Base-by-base conservation (phyloP, 2,113 vertebrate species). In the Synchiropus splendidus region DNA sequence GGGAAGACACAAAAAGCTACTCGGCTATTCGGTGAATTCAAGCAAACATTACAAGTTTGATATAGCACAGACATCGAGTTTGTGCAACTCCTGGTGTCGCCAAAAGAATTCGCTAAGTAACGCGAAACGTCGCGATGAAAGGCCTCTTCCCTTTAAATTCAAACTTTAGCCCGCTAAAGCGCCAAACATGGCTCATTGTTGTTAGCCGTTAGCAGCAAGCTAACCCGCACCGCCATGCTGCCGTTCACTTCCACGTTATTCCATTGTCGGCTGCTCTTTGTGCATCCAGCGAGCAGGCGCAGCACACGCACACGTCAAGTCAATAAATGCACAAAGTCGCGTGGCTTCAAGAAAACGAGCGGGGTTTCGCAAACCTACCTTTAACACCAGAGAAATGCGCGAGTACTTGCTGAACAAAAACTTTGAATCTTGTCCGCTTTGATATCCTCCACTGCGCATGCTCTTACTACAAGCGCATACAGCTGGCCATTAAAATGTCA, bases 331-430 rank as follows among this genome's bases (percentile, higher is more conserved):
- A 14, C 2, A 12, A 9, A 44, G n/a, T 4, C 11, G 5, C 6
- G 2, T 3, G 9, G 5, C 6, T 10, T 14, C 10, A 1, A 45
- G 32, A 15, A 34, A 38, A 41, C 1, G 2, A 0, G 21, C 16
- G 14, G 10, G 10, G 43, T 15, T 3, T 3, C 1, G 38, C 6
- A 27, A 45, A 42, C 27, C 31, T 36, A 33, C 31, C 43, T 36
- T 36, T 4, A 30, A 18, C 6, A 17, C 2, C 31, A 39, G 45
- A 61, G 17, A 74, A 68, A 64, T 61, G 78, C 61, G 18, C 54
- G 42, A 16, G 42, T 27, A 78, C 83, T 87, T 83, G 86, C 86
- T 64, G 77, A 69, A 80, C 72, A 75, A 79, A 86, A 87, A 85
- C 82, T 78, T 85, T 82, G 75, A 85, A 83, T 83, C 80, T 71